Evolutionary conservation across 1,140 invertebrate species (phyloP).

Genomic region (Cryptotermes secundus): DNA sequence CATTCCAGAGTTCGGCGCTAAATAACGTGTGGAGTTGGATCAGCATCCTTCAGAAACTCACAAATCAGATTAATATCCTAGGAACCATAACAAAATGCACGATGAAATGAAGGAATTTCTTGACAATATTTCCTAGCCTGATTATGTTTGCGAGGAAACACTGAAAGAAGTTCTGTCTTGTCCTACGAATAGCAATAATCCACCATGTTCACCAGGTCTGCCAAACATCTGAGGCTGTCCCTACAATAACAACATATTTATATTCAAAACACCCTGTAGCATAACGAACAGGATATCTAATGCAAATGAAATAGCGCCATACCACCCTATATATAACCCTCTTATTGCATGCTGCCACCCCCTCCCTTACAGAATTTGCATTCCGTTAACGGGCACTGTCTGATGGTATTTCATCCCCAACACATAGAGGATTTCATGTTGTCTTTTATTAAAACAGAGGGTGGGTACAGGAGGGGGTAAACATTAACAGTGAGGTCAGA

Average conservation of each 20-base stretch:
- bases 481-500: slow-evolving; percentile 13
- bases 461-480: background rate
- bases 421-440: background rate
- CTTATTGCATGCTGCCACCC: slow-evolving; percentile 30
- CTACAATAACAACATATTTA: background rate
- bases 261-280: background rate
- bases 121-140: too few species aligned
- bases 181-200: background rate
- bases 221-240: background rate
- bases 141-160: too few species aligned
- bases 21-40: too few species aligned
- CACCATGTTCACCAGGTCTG: background rate
- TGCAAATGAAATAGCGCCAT: slow-evolving; percentile 28
- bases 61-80: too few species aligned
- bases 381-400: slow-evolving; percentile 28
- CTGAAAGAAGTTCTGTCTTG: background rate
- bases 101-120: too few species aligned
- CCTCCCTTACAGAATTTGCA: slow-evolving; percentile 22
- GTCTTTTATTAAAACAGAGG: slow-evolving; percentile 5
- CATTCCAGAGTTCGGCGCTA: too few species aligned
- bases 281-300: slow-evolving; percentile 11
- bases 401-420: slow-evolving; percentile 26
- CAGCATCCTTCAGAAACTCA: too few species aligned
- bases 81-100: too few species aligned
- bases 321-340: slow-evolving; percentile 25